A percentile compares a stretch with the other conserved stretches of the same genome.
These are phyloP conservation scores for Isichthys henryi DNA, from an alignment of 2,113 vertebrate genomes.

Conservation along the genomic window DNA sequence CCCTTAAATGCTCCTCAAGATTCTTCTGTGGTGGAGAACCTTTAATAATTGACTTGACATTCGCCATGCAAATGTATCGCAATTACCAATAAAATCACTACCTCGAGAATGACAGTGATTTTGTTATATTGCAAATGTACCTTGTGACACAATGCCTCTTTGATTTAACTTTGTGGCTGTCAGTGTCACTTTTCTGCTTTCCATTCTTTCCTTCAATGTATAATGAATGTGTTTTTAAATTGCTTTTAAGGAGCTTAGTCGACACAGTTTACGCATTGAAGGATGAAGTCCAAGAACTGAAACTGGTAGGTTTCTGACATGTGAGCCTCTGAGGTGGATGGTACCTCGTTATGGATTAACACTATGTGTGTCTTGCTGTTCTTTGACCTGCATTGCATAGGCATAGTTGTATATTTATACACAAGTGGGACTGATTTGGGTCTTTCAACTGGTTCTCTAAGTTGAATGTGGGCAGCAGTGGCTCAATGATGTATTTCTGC, in stretches of 20 bases:
- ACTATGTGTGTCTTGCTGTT: not conserved
- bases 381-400: not conserved
- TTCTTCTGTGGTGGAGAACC: not conserved
- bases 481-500: conserved; percentile 15
- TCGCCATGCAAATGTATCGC: not conserved
- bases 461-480: not conserved
- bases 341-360: not conserved
- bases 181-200: not conserved
- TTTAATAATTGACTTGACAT: not conserved
- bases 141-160: not conserved
- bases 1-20: not conserved
- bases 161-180: not conserved
- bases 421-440: not conserved
- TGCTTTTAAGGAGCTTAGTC: conserved; percentile 78
- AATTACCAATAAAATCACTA: not conserved
- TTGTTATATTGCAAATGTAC: not conserved
- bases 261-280: conserved; percentile 93
- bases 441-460: not conserved
- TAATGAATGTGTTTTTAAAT: not conserved
- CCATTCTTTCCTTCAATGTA: not conserved
- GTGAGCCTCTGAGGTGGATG: not conserved
- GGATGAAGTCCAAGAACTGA: conserved; percentile 92
- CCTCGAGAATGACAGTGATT: not conserved
- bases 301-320: conserved; percentile 65
- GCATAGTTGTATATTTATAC: not conserved